These are phyloP conservation scores for Meloidogyne floridensis DNA, from an alignment of 1,140 invertebrate genomes.

Conservation along the genomic window DNA sequence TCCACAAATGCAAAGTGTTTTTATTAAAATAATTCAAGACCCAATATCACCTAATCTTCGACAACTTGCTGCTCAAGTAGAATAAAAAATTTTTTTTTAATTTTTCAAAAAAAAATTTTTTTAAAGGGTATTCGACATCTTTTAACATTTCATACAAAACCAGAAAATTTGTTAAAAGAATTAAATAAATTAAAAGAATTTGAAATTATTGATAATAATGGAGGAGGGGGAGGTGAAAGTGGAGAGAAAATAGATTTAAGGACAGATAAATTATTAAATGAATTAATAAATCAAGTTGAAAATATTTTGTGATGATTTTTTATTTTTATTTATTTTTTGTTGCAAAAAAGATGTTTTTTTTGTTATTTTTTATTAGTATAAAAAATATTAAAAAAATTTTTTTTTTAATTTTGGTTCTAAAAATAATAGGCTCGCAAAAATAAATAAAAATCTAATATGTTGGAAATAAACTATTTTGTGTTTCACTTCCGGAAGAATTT, in stretches of 20 bases:
- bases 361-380: too few relatives aligned
- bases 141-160: constrained; percentile 48
- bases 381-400: too few relatives aligned
- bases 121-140: constrained; percentile 27
- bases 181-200: constrained; percentile 47
- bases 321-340: not conserved
- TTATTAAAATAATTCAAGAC: constrained; percentile 71
- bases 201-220: not conserved
- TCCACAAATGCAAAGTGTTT: constrained; percentile 95
- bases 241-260: constrained; percentile 16
- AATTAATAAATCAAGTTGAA: constrained; percentile 15
- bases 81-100: not conserved
- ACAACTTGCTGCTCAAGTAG: constrained; percentile 39
- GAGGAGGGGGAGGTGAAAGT: not conserved
- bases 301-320: not conserved
- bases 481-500: too few relatives aligned
- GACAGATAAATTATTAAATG: constrained; percentile 25
- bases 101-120: not conserved
- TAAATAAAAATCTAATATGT: too few relatives aligned
- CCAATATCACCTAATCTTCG: constrained; percentile 44
- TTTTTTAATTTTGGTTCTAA: too few relatives aligned
- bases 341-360: not conserved
- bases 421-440: too few relatives aligned
- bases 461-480: too few relatives aligned
- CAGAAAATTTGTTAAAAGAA: constrained; percentile 51